A percentile compares a stretch with the other conserved stretches of the same genome.
phyloP scores from a whole-genome alignment of 2,113 vertebrate species.

The Meriones unguiculatus region DNA sequence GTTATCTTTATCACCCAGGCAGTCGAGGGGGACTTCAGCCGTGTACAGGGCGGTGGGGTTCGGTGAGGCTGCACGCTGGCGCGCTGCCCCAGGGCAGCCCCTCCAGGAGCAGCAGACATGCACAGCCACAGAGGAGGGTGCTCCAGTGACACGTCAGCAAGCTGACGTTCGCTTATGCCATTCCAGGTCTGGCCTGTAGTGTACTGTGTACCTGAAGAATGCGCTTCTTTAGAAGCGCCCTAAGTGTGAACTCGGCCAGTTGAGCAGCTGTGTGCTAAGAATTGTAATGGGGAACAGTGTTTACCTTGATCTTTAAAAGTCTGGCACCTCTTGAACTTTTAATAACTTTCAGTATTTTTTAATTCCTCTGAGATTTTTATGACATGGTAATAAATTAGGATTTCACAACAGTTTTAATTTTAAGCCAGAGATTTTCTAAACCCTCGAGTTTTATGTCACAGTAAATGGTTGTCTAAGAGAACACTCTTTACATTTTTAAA shows the following conservation, averaged over 20 bases:
- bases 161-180: slow-evolving; percentile 20
- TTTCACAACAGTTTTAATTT: slow-evolving; percentile 62
- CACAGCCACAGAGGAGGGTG: background rate
- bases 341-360: slow-evolving; percentile 36
- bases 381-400: slow-evolving; percentile 63
- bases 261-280: slow-evolving; percentile 48
- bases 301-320: slow-evolving; percentile 68
- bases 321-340: slow-evolving; percentile 8
- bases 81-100: background rate
- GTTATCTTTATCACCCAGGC: background rate
- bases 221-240: slow-evolving; percentile 27
- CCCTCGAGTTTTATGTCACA: slow-evolving; percentile 7
- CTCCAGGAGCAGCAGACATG: background rate
- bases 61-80: background rate
- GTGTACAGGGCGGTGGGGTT: background rate
- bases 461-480: slow-evolving; percentile 66
- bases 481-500: slow-evolving; percentile 63
- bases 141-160: background rate
- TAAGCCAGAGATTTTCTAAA: slow-evolving; percentile 78
- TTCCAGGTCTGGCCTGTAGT: slow-evolving; percentile 58
- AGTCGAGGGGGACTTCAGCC: background rate
- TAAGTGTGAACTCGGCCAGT: slow-evolving; percentile 36
- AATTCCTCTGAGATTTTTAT: slow-evolving; percentile 61
- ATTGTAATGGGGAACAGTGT: slow-evolving; percentile 52
- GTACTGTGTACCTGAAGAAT: slow-evolving; percentile 51